Evolutionary conservation across 2,888 invertebrate genomes (phyloP).

Genomic region (Perdita meconis): DNA sequence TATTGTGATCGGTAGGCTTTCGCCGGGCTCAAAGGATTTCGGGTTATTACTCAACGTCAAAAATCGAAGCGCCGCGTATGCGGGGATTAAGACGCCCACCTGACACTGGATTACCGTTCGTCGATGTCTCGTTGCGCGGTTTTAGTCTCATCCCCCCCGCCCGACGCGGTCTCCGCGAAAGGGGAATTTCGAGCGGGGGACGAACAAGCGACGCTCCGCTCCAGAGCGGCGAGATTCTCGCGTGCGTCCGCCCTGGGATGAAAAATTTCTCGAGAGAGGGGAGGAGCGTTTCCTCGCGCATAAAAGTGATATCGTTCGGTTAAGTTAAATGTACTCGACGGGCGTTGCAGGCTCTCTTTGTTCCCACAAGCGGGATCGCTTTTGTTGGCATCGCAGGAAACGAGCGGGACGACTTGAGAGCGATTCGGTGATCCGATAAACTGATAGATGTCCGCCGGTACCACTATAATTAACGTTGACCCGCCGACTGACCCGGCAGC

Average conservation of each 20-base stretch:
- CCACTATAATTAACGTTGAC: constrained; percentile 83
- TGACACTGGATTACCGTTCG: constrained; percentile 27
- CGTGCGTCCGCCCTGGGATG: too few species aligned
- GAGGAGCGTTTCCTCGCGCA: too few species aligned
- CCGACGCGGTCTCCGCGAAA: constrained; percentile 10
- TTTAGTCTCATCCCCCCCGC: neutral
- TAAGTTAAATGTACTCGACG: neutral
- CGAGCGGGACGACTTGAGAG: constrained; percentile 54
- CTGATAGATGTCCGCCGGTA: constrained; percentile 80
- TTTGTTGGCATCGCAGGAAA: constrained; percentile 45
- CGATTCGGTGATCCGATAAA: constrained; percentile 81
- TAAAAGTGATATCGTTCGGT: neutral
- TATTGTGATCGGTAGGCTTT: constrained; percentile 59
- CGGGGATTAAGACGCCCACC: constrained; percentile 31
- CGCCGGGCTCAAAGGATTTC: constrained; percentile 62
- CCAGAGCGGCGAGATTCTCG: too few species aligned
- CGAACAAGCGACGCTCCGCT: neutral
- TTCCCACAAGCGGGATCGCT: constrained; percentile 50
- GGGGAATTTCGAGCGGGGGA: neutral
- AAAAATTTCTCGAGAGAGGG: too few species aligned
- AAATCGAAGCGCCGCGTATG: constrained; percentile 51
- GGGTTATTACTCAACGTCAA: constrained; percentile 70
- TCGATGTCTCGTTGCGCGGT: constrained; percentile 21
- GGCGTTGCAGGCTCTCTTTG: constrained; percentile 51
- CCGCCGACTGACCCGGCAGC: constrained; percentile 80